Evolutionary conservation across 2,113 vertebrate genomes (phyloP).

Genomic region (Brachypodius melanocephalos): DNA sequence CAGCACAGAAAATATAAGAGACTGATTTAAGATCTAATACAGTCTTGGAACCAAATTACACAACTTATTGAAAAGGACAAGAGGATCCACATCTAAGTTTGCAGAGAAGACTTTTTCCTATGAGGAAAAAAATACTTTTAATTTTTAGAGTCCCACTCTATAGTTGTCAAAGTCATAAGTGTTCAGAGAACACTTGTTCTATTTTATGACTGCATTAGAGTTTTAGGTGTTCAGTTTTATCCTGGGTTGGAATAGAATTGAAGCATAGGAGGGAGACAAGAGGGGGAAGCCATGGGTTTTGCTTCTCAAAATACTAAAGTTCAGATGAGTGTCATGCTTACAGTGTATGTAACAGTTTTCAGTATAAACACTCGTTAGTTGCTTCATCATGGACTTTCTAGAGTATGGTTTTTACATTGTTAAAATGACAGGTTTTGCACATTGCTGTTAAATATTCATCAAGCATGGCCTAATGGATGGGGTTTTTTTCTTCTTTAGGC

Average conservation of each 20-base stretch:
- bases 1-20: not conserved
- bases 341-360: not conserved
- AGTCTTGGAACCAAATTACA: not conserved
- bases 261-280: not conserved
- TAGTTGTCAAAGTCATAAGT: not conserved
- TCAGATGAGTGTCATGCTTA: not conserved
- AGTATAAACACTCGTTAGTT: not conserved
- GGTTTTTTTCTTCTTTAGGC: not conserved
- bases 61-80: not conserved
- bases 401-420: not conserved
- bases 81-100: not conserved
- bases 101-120: not conserved
- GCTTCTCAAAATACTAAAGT: not conserved
- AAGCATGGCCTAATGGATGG: not conserved
- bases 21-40: not conserved
- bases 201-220: not conserved
- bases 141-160: not conserved
- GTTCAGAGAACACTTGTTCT: not conserved
- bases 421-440: not conserved
- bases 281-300: not conserved
- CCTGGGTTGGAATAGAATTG: not conserved
- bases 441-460: not conserved
- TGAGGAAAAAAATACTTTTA: not conserved
- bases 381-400: not conserved
- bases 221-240: not conserved